Base-by-base conservation (phyloP, 1,140 invertebrate genomes). In the Ceratina australensis region DNA sequence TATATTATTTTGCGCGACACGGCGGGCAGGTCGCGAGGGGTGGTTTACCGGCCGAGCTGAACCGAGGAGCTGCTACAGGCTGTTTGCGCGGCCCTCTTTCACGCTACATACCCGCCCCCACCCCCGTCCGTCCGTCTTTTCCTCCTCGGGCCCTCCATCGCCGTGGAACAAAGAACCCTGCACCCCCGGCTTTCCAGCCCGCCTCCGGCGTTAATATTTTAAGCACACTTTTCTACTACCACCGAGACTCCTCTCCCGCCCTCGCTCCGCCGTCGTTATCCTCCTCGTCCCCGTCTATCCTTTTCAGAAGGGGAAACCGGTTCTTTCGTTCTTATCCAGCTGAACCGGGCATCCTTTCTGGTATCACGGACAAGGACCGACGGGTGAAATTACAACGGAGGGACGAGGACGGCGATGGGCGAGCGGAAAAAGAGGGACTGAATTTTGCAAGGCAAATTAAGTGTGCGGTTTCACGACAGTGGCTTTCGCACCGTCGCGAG, bases 391-490 rank as follows among this genome's bases (percentile, higher is more conserved):
- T 60, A 73, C 66, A 22, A 69, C n/a, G n/a, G 56, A 20, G 26
- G 64, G 56, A 26, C 63, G 57, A 66, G 56, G 28, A 47, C 54
- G 57, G 49, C 33, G 26, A 12, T 61, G 28, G 72, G 47, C 33
- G 67, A 76, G 67, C 68, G 59, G 81, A 79, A 82, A 86, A 83
- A 86, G 73, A 87, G 86, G 85, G 86, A 86, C 88, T 91, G 87
- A 89, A 92, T 91, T 92, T 92, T 92, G 90, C 91, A 92, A 92
- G 89, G 91, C 91, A 92, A 92, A 92, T 92, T 92, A 92, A 92
- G 91, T 91, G 91, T 89, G 90, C 89, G 91, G 90, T 91, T 92
- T 91, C 91, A 90, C 90, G 89, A 90, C 88, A 87, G 87, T 87
- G 89, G 88, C 90, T 91, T 90, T 91, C 89, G 87, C 89, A 87